Evolutionary conservation across 1,140 invertebrate genomes (phyloP).

Genomic region (Yoshiicerus persimilis): DNA sequence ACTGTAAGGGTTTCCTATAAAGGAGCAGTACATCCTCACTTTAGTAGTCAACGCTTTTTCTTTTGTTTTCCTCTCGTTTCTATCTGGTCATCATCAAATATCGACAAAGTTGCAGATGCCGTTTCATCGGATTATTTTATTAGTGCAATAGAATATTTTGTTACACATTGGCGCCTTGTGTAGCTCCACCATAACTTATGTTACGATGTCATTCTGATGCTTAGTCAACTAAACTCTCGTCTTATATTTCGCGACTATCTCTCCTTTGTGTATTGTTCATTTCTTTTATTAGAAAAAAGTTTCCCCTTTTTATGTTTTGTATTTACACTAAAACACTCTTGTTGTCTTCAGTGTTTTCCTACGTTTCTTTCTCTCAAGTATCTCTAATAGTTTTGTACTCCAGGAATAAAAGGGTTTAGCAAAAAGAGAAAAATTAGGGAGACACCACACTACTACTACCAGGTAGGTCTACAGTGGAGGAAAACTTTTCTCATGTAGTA

Average conservation of each 20-base stretch:
- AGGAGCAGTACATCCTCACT: background rate
- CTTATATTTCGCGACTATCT: background rate
- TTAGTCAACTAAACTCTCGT: background rate
- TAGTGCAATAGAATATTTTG: constrained; percentile 3
- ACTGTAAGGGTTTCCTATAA: no score
- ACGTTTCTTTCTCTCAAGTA: background rate
- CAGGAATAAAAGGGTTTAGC: no score
- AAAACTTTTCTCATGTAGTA: background rate
- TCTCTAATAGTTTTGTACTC: background rate
- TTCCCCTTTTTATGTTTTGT: background rate
- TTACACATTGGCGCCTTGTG: background rate
- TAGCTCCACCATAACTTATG: background rate
- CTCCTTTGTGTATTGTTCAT: background rate
- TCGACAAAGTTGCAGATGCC: constrained; percentile 15
- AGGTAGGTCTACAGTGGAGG: background rate
- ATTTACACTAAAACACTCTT: background rate
- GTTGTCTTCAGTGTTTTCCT: background rate
- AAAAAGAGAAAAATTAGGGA: no score
- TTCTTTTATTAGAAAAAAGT: background rate
- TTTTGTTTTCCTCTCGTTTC: background rate
- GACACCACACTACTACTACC: background rate
- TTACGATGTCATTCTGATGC: background rate
- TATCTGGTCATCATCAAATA: background rate
- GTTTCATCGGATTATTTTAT: background rate
- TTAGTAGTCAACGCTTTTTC: background rate